phyloP scores from a whole-genome alignment of 2,797 vertebrate genomes.

The Hydrophis major region DNA sequence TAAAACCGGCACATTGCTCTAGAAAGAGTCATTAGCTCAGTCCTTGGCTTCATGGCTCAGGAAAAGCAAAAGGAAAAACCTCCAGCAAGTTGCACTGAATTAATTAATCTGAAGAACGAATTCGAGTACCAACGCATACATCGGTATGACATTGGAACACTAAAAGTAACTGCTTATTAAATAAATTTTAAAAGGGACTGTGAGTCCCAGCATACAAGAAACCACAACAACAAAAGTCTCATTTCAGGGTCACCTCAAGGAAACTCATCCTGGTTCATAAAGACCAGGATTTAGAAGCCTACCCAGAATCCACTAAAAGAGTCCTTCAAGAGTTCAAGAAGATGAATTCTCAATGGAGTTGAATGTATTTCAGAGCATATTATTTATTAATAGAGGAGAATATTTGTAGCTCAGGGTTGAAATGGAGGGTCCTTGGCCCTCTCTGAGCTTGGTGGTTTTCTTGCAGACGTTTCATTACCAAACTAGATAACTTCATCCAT shows the following conservation, averaged over 20 bases:
- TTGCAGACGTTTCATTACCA: no score
- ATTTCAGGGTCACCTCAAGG: not conserved
- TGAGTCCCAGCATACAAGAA: constrained; percentile 23
- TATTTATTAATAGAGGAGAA: not conserved
- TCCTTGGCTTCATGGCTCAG: constrained; percentile 59
- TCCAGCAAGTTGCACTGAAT: constrained; percentile 46
- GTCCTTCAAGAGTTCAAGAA: not conserved
- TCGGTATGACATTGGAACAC: constrained; percentile 23
- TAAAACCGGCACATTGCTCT: constrained; percentile 79
- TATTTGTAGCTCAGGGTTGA: not conserved
- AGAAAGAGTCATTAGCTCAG: constrained; percentile 80
- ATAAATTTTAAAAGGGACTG: not conserved
- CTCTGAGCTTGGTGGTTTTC: no score
- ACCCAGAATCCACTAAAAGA: not conserved
- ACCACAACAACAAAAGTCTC: not conserved
- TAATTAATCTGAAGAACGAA: constrained; percentile 51
- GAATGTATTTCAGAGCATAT: not conserved
- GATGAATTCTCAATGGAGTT: not conserved
- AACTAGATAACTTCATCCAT: not conserved
- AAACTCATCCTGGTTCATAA: not conserved
- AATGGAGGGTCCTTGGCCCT: no score
- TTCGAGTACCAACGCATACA: constrained; percentile 6
- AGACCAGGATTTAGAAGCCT: not conserved
- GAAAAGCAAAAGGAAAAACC: constrained; percentile 34
- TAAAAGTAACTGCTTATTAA: constrained; percentile 40